A percentile compares a stretch with the other conserved stretches of the same genome.
These are phyloP conservation scores for Sphecodes monilicornis DNA, from an alignment of 2,888 invertebrate species.

Conservation along the genomic window DNA sequence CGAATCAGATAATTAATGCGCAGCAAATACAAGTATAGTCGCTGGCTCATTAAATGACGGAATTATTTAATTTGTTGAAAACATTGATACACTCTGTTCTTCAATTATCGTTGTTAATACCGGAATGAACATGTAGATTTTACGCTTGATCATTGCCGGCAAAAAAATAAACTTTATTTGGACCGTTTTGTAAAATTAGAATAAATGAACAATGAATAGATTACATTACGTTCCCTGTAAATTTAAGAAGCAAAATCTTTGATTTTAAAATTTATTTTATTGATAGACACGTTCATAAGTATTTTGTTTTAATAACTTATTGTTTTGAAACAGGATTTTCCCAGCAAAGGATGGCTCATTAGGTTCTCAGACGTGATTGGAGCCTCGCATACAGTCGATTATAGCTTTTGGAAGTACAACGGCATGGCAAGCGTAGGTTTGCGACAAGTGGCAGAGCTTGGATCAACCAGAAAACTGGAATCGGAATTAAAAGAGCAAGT, in stretches of 20 bases:
- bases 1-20: background rate
- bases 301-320: background rate
- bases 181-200: too few species aligned
- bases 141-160: background rate
- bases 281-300: background rate
- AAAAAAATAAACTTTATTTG: too few species aligned
- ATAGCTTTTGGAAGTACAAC: conserved; percentile 96
- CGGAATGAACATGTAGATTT: background rate
- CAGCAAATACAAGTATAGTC: background rate
- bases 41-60: background rate
- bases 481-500: conserved; percentile 94
- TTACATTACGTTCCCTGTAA: too few species aligned
- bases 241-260: background rate
- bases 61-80: background rate
- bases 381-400: conserved; percentile 95
- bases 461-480: conserved; percentile 94
- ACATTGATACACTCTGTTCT: background rate
- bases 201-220: background rate
- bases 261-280: background rate
- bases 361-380: conserved; percentile 99
- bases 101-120: background rate
- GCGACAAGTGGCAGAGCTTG: conserved; percentile 95
- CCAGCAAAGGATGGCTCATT: conserved; percentile 94
- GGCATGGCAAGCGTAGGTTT: conserved; percentile 95
- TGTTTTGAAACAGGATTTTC: conserved; percentile 89